These are phyloP conservation scores for Xiphophorus maculatus DNA, from an alignment of 2,113 vertebrate species.

Conservation along the genomic window DNA sequence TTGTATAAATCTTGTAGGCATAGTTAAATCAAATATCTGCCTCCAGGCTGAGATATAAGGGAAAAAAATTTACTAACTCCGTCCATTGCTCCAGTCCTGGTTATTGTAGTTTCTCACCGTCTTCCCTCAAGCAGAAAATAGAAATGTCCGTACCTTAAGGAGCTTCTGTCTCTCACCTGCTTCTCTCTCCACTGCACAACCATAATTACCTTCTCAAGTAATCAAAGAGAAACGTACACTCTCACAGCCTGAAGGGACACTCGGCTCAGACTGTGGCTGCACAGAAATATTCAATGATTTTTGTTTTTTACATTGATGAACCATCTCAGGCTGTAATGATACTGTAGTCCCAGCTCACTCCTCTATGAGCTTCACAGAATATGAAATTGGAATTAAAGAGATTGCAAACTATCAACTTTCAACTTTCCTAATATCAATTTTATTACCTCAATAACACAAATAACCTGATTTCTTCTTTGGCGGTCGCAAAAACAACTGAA, in stretches of 20 bases:
- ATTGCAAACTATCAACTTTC: background rate
- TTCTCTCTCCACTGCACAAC: conserved; percentile 36
- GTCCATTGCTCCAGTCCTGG: conserved; percentile 9
- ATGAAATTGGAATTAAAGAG: background rate
- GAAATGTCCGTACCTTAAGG: conserved; percentile 11
- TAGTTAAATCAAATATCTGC: background rate
- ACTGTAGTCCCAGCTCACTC: background rate
- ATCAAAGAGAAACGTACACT: conserved; percentile 29
- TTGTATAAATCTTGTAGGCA: background rate
- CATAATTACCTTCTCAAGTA: conserved; percentile 37
- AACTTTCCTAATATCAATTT: background rate
- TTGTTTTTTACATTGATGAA: background rate
- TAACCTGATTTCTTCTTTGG: background rate
- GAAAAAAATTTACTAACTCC: background rate
- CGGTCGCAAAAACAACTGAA: background rate
- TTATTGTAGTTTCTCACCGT: conserved; percentile 31
- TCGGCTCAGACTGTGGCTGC: background rate
- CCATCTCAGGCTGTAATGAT: background rate
- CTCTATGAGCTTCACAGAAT: background rate
- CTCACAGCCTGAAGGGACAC: background rate
- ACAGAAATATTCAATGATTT: background rate
- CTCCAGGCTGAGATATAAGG: background rate
- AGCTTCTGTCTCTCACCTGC: conserved; percentile 27
- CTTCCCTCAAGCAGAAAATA: conserved; percentile 23
- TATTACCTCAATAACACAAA: background rate